phyloP scores from a whole-genome alignment of 2,113 vertebrate species.

The Cricetomys ansorgei region DNA sequence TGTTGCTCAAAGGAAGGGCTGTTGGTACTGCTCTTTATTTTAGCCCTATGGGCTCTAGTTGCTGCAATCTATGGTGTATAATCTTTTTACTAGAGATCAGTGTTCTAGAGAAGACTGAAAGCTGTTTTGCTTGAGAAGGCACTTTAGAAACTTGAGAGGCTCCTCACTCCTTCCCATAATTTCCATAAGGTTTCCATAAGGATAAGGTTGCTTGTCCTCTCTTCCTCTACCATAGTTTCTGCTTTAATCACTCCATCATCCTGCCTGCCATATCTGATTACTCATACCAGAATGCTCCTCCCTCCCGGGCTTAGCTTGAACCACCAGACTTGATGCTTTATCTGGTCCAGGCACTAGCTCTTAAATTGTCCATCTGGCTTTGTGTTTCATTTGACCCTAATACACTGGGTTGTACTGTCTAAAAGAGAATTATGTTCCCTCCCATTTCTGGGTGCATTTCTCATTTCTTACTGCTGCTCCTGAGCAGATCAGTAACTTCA shows the following conservation, averaged over 20 bases:
- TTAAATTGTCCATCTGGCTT: conserved; percentile 81
- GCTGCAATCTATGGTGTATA: conserved; percentile 11
- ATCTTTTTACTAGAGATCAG: conserved; percentile 66
- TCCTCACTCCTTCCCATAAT: conserved; percentile 41
- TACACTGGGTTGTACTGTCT: conserved; percentile 77
- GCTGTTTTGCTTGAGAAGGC: conserved; percentile 40
- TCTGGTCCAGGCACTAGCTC: conserved; percentile 73
- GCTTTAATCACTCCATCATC: conserved; percentile 72
- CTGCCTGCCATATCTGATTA: conserved; percentile 75
- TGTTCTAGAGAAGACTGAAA: conserved; percentile 17
- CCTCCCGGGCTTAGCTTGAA: conserved; percentile 49
- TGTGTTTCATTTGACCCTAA: conserved; percentile 84
- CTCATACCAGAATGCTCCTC: conserved; percentile 52
- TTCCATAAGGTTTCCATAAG: conserved; percentile 73
- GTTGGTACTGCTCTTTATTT: conserved; percentile 11
- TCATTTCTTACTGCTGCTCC: conserved; percentile 82
- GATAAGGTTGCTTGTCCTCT: conserved; percentile 69
- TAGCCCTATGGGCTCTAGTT: neutral
- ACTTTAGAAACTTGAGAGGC: conserved; percentile 64
- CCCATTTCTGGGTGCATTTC: conserved; percentile 77
- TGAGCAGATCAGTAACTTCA: conserved; percentile 83
- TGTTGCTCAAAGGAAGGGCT: neutral
- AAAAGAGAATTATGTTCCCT: conserved; percentile 79
- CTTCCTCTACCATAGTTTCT: conserved; percentile 61
- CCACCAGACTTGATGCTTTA: conserved; percentile 72